A percentile compares a stretch with the other conserved stretches of the same genome.
Evolutionary conservation across 2,113 vertebrate species (phyloP).

Genomic region (Gymnogyps californianus): DNA sequence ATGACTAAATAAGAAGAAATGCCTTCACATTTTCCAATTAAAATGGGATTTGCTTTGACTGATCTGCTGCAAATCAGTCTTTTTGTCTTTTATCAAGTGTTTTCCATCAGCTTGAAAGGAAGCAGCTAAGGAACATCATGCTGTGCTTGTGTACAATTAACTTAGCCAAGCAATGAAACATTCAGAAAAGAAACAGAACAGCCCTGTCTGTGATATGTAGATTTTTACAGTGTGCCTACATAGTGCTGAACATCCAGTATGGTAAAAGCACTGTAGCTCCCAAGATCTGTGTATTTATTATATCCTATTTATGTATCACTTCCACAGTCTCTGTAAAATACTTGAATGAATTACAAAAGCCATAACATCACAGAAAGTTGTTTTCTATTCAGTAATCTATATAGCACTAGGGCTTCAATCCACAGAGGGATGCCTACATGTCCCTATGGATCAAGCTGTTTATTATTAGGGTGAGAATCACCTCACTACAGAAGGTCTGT

Average conservation of each 20-base stretch:
- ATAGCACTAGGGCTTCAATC: not conserved
- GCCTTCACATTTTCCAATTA: slow-evolving; percentile 6
- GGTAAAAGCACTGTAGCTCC: not conserved
- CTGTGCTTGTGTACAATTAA: slow-evolving; percentile 24
- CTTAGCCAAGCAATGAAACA: slow-evolving; percentile 1
- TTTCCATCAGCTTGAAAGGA: not conserved
- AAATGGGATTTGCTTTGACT: slow-evolving; percentile 10
- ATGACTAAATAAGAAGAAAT: not conserved
- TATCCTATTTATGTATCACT: not conserved
- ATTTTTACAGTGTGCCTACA: not conserved
- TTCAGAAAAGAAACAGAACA: not conserved
- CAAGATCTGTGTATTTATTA: not conserved
- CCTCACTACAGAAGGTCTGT: not conserved
- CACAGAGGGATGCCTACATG: not conserved
- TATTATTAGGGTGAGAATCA: not conserved
- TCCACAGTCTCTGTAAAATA: not conserved
- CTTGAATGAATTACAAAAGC: not conserved
- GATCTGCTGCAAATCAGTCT: not conserved
- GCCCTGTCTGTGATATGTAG: not conserved
- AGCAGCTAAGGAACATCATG: slow-evolving; percentile 18
- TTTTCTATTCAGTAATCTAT: not conserved
- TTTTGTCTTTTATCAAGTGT: not conserved
- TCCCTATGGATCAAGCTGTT: not conserved
- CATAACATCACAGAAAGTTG: not conserved
- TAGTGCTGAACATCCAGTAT: not conserved